Evolutionary conservation across 2,888 invertebrate species (phyloP).

Genomic region (Hydriomena furcata): DNA sequence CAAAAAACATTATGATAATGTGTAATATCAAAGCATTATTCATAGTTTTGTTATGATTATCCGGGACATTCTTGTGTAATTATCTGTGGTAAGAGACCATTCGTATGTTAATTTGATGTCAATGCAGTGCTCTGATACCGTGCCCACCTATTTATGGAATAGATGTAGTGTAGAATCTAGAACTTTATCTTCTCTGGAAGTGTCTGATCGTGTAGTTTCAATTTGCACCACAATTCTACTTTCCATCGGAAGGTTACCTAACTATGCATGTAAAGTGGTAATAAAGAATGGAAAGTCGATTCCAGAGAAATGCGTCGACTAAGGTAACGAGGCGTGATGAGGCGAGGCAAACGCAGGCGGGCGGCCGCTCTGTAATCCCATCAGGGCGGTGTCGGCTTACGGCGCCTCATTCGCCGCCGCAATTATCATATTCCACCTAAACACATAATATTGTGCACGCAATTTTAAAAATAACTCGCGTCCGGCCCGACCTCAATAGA

Average conservation of each 20-base stretch:
- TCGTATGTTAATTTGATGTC: slow-evolving; percentile 51
- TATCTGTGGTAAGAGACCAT: slow-evolving; percentile 51
- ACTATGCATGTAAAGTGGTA: slow-evolving; percentile 24
- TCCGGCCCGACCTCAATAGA: slow-evolving; percentile 76
- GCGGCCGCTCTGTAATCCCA: slow-evolving; percentile 76
- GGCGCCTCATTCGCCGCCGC: slow-evolving; percentile 73
- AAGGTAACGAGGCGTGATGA: slow-evolving; percentile 55
- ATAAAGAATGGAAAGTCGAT: slow-evolving; percentile 28
- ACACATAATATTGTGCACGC: slow-evolving; percentile 83
- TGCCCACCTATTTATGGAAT: slow-evolving; percentile 1
- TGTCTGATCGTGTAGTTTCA: too few species aligned
- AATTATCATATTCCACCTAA: slow-evolving; percentile 84
- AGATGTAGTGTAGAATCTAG: neutral
- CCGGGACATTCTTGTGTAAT: slow-evolving; percentile 69
- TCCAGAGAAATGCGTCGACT: slow-evolving; percentile 38
- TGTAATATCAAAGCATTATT: slow-evolving; percentile 76
- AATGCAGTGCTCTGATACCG: slow-evolving; percentile 52
- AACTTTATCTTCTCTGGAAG: neutral
- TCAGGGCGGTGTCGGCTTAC: slow-evolving; percentile 76
- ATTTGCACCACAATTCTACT: too few species aligned
- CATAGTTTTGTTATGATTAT: slow-evolving; percentile 81
- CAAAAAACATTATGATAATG: slow-evolving; percentile 82
- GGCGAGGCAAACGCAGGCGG: slow-evolving; percentile 40
- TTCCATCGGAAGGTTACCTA: neutral
- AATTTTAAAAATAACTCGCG: slow-evolving; percentile 81